A percentile compares a stretch with the other conserved stretches of the same genome.
These are phyloP conservation scores for Pachypanchax playfairii DNA, from an alignment of 2,113 vertebrate species.

Conservation along the genomic window DNA sequence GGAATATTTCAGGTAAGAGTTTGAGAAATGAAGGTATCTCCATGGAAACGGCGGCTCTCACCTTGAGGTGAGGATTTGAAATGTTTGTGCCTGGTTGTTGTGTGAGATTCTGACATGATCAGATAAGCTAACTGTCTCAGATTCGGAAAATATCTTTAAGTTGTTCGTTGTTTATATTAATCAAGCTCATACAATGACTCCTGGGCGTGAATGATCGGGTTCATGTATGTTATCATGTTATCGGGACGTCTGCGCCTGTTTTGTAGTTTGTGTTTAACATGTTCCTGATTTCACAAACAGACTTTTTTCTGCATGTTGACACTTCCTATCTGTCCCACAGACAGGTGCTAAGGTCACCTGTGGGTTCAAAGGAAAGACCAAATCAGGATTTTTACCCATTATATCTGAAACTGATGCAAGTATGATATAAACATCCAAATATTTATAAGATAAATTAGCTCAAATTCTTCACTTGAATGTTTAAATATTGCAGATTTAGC, in stretches of 20 bases:
- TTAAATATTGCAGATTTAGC: too few relatives aligned
- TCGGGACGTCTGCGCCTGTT: background rate
- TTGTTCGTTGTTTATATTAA: background rate
- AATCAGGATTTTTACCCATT: too few relatives aligned
- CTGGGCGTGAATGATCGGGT: background rate
- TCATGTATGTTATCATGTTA: background rate
- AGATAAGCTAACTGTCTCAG: constrained; percentile 34
- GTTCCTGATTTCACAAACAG: constrained; percentile 9
- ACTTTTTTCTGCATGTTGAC: background rate
- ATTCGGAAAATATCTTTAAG: background rate
- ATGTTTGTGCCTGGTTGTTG: background rate
- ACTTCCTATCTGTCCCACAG: background rate
- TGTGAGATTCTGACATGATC: background rate
- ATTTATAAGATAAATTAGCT: too few relatives aligned
- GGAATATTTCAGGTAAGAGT: background rate
- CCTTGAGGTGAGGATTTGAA: constrained; percentile 22
- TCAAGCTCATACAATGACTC: background rate
- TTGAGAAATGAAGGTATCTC: background rate
- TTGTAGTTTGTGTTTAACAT: too few relatives aligned
- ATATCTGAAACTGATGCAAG: too few relatives aligned
- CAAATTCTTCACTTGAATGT: too few relatives aligned
- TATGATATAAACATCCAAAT: too few relatives aligned
- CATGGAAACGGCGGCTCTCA: background rate
- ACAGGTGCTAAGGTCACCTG: background rate
- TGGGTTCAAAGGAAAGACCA: too few relatives aligned